Evolutionary conservation across 2,888 invertebrate genomes (phyloP).

Genomic region (Dromius quadrimaculatus): DNA sequence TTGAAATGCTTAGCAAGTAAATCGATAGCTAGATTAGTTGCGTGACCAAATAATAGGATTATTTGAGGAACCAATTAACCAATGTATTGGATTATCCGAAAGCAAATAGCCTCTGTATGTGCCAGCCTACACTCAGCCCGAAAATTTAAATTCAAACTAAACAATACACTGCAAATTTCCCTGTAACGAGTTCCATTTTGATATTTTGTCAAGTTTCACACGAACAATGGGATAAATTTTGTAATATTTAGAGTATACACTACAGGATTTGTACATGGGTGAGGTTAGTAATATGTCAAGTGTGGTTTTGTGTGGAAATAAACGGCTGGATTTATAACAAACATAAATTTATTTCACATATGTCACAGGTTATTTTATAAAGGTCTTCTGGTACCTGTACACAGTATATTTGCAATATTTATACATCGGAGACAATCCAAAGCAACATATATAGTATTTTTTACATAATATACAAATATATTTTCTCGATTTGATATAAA

Average conservation of each 20-base stretch:
- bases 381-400: conserved; percentile 15
- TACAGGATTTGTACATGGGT: not conserved
- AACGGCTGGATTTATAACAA: conserved; percentile 32
- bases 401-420: conserved; percentile 5
- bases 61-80: conserved; percentile 51
- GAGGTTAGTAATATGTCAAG: not conserved
- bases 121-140: not conserved
- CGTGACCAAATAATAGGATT: conserved; percentile 51
- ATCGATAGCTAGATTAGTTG: conserved; percentile 45
- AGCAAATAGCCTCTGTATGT: conserved; percentile 42
- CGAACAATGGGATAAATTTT: not conserved
- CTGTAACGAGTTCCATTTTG: not conserved
- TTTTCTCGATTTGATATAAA: conserved; percentile 26
- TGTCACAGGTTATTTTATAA: conserved; percentile 39
- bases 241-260: not conserved
- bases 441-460: conserved; percentile 38
- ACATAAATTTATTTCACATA: conserved; percentile 48
- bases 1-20: conserved; percentile 38
- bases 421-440: conserved; percentile 7
- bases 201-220: not conserved
- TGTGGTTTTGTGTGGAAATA: not conserved
- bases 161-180: not conserved
- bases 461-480: conserved; percentile 41
- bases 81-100: conserved; percentile 50
- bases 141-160: conserved; percentile 6